Evolutionary conservation across 53 echinoderm and acorn worm species (phyloP).

Genomic region (Luidia sarsii): DNA sequence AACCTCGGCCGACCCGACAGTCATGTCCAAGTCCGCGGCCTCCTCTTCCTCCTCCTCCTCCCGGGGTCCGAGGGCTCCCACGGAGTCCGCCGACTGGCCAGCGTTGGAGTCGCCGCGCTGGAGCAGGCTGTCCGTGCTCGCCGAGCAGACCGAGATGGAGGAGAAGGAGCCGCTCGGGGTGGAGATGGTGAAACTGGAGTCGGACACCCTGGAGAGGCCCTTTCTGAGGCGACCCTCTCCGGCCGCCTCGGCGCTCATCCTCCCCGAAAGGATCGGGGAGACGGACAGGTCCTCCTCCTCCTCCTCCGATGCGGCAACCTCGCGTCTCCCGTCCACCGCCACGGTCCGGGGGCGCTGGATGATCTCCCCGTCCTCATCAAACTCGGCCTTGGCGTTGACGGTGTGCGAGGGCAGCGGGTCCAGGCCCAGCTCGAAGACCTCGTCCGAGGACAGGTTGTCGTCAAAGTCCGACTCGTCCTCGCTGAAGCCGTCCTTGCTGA

Average conservation of each 20-base stretch:
- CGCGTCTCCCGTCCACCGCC: conserved; percentile 13
- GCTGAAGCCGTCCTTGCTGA: not conserved
- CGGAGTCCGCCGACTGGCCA: conserved; percentile 8
- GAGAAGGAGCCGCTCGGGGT: conserved; percentile 74
- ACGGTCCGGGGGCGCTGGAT: conserved; percentile 17
- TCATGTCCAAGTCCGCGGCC: conserved; percentile 23
- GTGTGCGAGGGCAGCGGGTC: not conserved
- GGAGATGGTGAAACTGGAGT: conserved; percentile 83
- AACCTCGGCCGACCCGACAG: conserved; percentile 15
- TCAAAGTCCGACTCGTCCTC: conserved; percentile 5
- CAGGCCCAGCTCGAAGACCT: conserved; percentile 27
- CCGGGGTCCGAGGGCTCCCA: not conserved
- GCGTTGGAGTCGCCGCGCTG: not conserved
- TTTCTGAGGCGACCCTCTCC: conserved; percentile 24
- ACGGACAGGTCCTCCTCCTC: not conserved
- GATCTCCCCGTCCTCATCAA: conserved; percentile 28
- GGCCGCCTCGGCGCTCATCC: not conserved
- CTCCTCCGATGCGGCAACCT: not conserved
- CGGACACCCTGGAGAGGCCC: conserved; percentile 62
- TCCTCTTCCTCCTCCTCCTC: conserved; percentile 9
- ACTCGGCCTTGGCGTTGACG: not conserved
- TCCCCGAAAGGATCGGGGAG: not conserved
- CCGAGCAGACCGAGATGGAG: conserved; percentile 24
- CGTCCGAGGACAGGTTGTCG: conserved; percentile 29
- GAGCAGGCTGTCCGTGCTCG: conserved; percentile 36